These are phyloP conservation scores for Rattus rattus DNA, from an alignment of 2,113 vertebrate genomes.

Conservation along the genomic window DNA sequence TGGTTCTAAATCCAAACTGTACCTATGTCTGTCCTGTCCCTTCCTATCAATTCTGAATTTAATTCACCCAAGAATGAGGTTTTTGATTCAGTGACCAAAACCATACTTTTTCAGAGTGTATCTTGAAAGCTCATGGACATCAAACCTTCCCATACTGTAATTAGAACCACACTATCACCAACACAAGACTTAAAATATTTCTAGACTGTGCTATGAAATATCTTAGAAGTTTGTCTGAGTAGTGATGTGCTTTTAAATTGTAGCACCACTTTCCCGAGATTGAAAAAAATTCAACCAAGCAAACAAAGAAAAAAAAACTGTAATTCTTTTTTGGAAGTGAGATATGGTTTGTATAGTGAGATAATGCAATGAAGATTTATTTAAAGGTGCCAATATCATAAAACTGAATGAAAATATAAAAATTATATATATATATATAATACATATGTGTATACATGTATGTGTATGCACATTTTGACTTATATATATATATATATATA, in stretches of 20 bases:
- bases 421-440: background rate
- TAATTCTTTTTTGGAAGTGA: background rate
- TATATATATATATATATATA: background rate
- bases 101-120: rapidly evolving
- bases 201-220: background rate
- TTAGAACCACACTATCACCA: background rate
- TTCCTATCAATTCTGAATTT: background rate
- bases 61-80: background rate
- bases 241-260: background rate
- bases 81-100: background rate
- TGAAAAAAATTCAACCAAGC: background rate
- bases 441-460: too few relatives aligned
- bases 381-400: background rate
- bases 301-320: background rate
- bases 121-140: background rate
- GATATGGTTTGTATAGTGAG: background rate
- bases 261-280: background rate
- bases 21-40: background rate
- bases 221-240: background rate
- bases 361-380: background rate
- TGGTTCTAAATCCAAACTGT: background rate
- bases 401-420: background rate
- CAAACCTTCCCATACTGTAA: background rate
- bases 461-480: background rate
- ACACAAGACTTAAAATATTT: background rate